Evolutionary conservation across 1,140 invertebrate genomes (phyloP).

Genomic region (Euura saliciscinereae): DNA sequence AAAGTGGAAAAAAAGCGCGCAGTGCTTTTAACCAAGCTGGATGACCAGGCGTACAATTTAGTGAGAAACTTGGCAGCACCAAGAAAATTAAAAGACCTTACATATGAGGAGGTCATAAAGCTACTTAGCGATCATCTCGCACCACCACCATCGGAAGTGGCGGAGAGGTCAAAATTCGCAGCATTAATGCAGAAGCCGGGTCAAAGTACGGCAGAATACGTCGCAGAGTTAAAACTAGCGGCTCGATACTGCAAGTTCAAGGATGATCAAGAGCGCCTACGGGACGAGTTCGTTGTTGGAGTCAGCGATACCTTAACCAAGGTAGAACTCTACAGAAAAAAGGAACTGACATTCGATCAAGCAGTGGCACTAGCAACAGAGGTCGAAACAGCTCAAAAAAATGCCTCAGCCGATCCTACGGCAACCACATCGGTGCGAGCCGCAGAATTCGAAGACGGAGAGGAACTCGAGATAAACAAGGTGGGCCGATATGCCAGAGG

Average conservation of each 20-base stretch:
- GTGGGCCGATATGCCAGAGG: slow-evolving; percentile 9
- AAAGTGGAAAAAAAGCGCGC: slow-evolving; percentile 10
- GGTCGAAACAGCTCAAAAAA: slow-evolving; percentile 8
- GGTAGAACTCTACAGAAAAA: slow-evolving; percentile 15
- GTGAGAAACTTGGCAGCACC: slow-evolving; percentile 9
- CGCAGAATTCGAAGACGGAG: slow-evolving; percentile 4
- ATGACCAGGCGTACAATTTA: slow-evolving; percentile 8
- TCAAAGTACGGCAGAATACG: slow-evolving; percentile 5
- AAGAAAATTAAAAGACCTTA: slow-evolving; percentile 10
- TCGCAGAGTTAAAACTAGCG: slow-evolving; percentile 2
- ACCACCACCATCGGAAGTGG: slow-evolving; percentile 1
- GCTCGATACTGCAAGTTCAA: slow-evolving; percentile 15
- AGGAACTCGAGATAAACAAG: slow-evolving; percentile 6
- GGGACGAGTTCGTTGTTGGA: slow-evolving; percentile 10
- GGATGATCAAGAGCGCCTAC: slow-evolving; percentile 8
- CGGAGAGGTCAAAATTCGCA: neutral
- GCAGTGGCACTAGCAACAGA: slow-evolving; percentile 7
- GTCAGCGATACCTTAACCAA: neutral
- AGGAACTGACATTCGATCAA: slow-evolving; percentile 8
- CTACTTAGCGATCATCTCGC: neutral
- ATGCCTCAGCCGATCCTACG: slow-evolving; percentile 1
- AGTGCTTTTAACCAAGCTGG: neutral
- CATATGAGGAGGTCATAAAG: neutral
- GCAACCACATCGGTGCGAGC: slow-evolving; percentile 9
- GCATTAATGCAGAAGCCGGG: neutral